Evolutionary conservation across 2,797 vertebrate genomes (phyloP), one percentile per base, ranked within the genome.

Genomic region (Syndactyla subalaris): DNA sequence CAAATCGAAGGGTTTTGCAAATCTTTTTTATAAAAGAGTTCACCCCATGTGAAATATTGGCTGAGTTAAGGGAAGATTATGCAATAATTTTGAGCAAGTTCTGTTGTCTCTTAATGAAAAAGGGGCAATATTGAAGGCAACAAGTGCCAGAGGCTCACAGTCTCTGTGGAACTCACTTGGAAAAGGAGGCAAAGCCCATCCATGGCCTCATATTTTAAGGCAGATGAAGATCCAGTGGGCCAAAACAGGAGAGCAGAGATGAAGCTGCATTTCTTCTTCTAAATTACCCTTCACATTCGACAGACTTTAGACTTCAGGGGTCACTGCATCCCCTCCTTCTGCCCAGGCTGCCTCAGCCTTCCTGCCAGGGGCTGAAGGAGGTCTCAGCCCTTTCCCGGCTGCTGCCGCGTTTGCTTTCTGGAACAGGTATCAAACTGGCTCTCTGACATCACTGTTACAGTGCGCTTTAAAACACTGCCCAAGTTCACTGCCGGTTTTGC

Each of bases 401-500:
- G 27, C 39, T 36, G 27, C 17, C 1, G 0, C 5, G 1, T 52
- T 51, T 18, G 8, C 9, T 11, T 68, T 74, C 29, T 32, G 36
- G 26, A 58, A 21, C 6, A 41, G 41, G 16, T 41, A 41, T 7
- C 15, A 29, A 55, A 49, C 10, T 4, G 63, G 20, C 20, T 71
- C 61, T 72, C 54, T 8, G 2, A 26, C 41, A 29, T 9, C 24
- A 6, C 23, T 6, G 17, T 20, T 30, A 14, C 19, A 17, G 15
- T 0, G 0, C 11, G 2, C 62, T 81, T 75, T 8, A 48, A 46
- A 46, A 59, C 21, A 22, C 34, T 7, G 9, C 4, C 21, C 41
- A 43, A 63, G 58, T 11, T 15, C 26, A 41, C 10, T 18, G 13
- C 12, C 71, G 9, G 30, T 19, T 87, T 45, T 23, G 16, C 15